Evolutionary conservation across 2,888 invertebrate genomes (phyloP), one percentile per base, ranked within the genome.

Genomic region (Orthosia gracilis): DNA sequence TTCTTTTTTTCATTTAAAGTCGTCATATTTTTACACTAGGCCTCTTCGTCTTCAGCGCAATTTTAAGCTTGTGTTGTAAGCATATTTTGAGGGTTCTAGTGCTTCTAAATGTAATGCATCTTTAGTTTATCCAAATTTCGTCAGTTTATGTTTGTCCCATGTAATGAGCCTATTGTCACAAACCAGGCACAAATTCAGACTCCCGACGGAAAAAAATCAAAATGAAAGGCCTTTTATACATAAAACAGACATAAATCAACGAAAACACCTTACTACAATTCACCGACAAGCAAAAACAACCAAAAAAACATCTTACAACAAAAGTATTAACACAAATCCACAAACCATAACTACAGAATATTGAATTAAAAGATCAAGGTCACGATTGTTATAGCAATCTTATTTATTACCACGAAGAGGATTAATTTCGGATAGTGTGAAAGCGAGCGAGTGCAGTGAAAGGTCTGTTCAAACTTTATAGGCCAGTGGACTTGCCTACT

Each of bases 391-490:
- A 54, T 26, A 57, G 55, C 15, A 72, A 59, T 61, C 26, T 59
- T 49, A 47, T 67, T 72, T 62, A 64, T 54, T 68, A 52, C 62
- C 31, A 40, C 49, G 50, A 66, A 21, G 71, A 77, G 26, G 55
- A 81, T 81, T 31, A 40, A 83, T 76, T 85, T 85, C 63, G 73
- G 73, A 85, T 62, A 50, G 49, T 54, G 49, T 50, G 52, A 83
- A 86, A 84, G 55, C 86, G 45, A 74, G 17, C 21, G 11, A 62
- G 58, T 77, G 23, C 31, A 74, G 85, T 87, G 85, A 85, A 85
- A 85, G 87, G 87, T 52, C 13, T 13, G 31, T 68, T 77, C 5
- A 50, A 49, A 63, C 47, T 66, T 80, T 73, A 83, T 77, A 79
- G 78, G 78, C 62, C 70, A 78, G 64, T 80, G 86, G 87, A 75